Conservation (phyloP, 2,797 vertebrate genomes). For the Ataeniobius toweri region DNA sequence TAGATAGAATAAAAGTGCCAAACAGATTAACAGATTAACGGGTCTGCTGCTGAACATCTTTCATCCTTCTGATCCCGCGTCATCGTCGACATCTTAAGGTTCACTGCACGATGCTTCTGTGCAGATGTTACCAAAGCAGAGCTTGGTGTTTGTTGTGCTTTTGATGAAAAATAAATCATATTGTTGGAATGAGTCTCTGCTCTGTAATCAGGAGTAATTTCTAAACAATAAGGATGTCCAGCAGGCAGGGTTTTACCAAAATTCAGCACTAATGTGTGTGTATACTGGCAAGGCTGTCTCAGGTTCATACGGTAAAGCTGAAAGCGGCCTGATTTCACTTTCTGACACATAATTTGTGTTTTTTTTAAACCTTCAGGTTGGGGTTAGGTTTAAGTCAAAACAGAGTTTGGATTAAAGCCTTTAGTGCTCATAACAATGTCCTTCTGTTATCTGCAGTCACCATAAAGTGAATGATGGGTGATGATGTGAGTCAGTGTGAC, state of each 20-base stretch:
- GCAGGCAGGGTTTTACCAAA: neutral
- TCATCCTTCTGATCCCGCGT: slow-evolving; percentile 19
- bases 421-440: slow-evolving; percentile 23
- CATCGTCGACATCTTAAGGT: slow-evolving; percentile 9
- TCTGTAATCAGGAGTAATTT: slow-evolving; percentile 14
- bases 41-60: slow-evolving; percentile 55
- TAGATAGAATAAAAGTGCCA: slow-evolving; percentile 49
- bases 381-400: neutral
- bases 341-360: neutral
- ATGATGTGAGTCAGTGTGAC: slow-evolving; percentile 52
- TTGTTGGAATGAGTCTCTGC: neutral
- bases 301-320: neutral
- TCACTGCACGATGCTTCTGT: slow-evolving; percentile 14
- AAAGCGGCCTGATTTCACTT: neutral
- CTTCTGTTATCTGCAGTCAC: slow-evolving; percentile 48
- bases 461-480: slow-evolving; percentile 32
- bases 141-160: slow-evolving; percentile 14
- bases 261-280: neutral
- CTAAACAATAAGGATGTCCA: neutral
- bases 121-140: slow-evolving; percentile 16
- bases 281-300: neutral
- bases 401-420: neutral
- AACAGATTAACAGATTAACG: slow-evolving; percentile 69
- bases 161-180: slow-evolving; percentile 15
- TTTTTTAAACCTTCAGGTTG: neutral